These are phyloP conservation scores for Mungos mungo DNA, from an alignment of 2,113 vertebrate species.

Conservation along the genomic window DNA sequence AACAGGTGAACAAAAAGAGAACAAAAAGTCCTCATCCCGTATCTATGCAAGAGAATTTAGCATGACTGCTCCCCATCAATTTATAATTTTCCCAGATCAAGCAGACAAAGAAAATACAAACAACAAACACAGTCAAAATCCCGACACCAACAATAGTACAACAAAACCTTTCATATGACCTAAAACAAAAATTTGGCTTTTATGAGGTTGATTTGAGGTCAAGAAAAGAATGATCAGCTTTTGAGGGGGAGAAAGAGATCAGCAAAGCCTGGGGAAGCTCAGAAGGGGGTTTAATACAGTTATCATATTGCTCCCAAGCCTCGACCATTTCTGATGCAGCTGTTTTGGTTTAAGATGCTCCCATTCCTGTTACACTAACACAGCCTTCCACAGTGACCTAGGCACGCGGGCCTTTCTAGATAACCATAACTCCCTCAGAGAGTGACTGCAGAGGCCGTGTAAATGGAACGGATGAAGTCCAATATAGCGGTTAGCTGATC, in stretches of 20 bases:
- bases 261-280: slow-evolving; percentile 86
- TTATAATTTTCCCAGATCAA: neutral
- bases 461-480: slow-evolving; percentile 81
- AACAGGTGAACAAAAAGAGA: neutral
- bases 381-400: slow-evolving; percentile 72
- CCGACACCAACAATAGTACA: neutral
- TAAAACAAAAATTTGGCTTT: slow-evolving; percentile 73
- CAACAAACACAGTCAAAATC: neutral
- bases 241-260: slow-evolving; percentile 83
- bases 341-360: slow-evolving; percentile 87
- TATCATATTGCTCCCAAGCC: slow-evolving; percentile 84
- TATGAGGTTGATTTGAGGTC: slow-evolving; percentile 83
- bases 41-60: neutral
- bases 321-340: slow-evolving; percentile 83
- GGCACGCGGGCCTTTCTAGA: slow-evolving; percentile 79
- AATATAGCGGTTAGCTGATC: slow-evolving; percentile 77
- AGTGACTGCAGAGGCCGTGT: slow-evolving; percentile 74
- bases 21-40: neutral
- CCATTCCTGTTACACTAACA: slow-evolving; percentile 67
- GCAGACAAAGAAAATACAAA: neutral
- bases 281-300: slow-evolving; percentile 86
- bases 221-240: slow-evolving; percentile 84
- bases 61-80: neutral
- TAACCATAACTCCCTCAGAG: slow-evolving; percentile 81
- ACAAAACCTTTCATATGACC: slow-evolving; percentile 52